phyloP scores from a whole-genome alignment of 2,113 vertebrate genomes.

The Daphoenositta chrysoptera region DNA sequence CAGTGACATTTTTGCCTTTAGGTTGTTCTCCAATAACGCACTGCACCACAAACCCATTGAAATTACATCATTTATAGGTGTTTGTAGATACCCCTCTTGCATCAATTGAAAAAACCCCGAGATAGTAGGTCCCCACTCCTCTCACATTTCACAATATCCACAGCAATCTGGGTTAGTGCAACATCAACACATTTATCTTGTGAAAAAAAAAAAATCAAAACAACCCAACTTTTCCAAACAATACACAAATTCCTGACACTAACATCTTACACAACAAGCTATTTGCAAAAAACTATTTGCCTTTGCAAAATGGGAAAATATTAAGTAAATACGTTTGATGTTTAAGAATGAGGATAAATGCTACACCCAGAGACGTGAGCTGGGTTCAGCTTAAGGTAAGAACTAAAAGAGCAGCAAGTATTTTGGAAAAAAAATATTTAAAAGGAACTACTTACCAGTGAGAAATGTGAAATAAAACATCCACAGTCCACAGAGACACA shows the following conservation, averaged over 20 bases:
- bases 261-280: not conserved
- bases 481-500: not conserved
- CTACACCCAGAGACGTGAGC: not conserved
- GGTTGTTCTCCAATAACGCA: not conserved
- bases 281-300: not conserved
- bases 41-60: not conserved
- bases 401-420: not conserved
- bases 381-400: not conserved
- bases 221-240: not conserved
- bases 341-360: not conserved
- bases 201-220: not conserved
- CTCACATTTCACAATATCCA: not conserved
- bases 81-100: not conserved
- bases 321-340: not conserved
- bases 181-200: not conserved
- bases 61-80: not conserved
- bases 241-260: not conserved
- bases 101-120: not conserved
- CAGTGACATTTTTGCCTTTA: not conserved
- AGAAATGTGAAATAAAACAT: not conserved
- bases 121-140: not conserved
- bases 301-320: not conserved
- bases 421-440: not conserved
- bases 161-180: not conserved
- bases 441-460: constrained; percentile 23